A percentile compares a stretch with the other conserved stretches of the same genome.
Evolutionary conservation across 2,888 invertebrate genomes (phyloP).

Genomic region (Mythimna lalbum): DNA sequence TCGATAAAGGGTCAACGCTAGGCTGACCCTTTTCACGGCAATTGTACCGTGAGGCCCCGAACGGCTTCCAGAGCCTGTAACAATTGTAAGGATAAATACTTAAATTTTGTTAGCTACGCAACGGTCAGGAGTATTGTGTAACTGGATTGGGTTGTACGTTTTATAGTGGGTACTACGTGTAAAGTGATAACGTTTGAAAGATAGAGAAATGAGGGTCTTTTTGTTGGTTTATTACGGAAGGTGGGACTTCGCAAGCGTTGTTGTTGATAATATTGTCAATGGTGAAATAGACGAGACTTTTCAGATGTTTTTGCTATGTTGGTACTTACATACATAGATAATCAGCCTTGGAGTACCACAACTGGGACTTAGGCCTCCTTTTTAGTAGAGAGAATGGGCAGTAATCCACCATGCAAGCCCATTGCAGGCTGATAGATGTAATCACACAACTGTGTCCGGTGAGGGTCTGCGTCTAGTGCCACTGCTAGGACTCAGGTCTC

Average conservation of each 20-base stretch:
- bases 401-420: too few relatives aligned
- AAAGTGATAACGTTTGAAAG: slow-evolving; percentile 33
- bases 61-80: slow-evolving; percentile 56
- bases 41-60: slow-evolving; percentile 56
- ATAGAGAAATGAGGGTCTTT: background rate
- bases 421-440: too few relatives aligned
- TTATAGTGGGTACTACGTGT: background rate
- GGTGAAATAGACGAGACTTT: background rate
- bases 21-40: slow-evolving; percentile 63
- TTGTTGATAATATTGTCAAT: background rate
- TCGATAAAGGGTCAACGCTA: slow-evolving; percentile 63
- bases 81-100: slow-evolving; percentile 62
- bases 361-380: too few relatives aligned
- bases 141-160: slow-evolving; percentile 36
- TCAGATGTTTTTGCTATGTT: too few relatives aligned
- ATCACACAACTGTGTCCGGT: too few relatives aligned
- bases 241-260: background rate
- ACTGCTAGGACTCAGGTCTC: too few relatives aligned
- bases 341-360: too few relatives aligned
- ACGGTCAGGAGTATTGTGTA: slow-evolving; percentile 40
- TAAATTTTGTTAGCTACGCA: slow-evolving; percentile 60
- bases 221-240: background rate
- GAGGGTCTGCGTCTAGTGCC: too few relatives aligned
- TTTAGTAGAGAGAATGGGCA: too few relatives aligned
- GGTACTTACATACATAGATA: too few relatives aligned